phyloP scores from a whole-genome alignment of 2,888 invertebrate species.

The Trichopoda pennipes region DNA sequence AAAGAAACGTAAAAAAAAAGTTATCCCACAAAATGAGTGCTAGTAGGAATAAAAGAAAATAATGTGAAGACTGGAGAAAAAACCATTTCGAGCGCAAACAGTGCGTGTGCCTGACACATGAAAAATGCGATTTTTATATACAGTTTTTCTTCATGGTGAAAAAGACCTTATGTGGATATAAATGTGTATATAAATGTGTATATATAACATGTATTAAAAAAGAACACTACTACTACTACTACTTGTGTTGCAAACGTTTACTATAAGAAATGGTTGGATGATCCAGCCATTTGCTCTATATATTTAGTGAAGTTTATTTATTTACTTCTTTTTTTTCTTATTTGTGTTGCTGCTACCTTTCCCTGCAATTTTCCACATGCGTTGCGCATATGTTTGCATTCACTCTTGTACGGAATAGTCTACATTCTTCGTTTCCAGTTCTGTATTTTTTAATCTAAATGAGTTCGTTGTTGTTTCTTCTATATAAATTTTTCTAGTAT shows the following conservation, averaged over 20 bases:
- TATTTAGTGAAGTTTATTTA: slow-evolving; percentile 30
- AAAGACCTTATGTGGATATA: neutral
- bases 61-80: slow-evolving; percentile 16
- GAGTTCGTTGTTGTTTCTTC: neutral
- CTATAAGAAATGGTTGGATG: slow-evolving; percentile 5
- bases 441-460: neutral
- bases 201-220: too few species aligned
- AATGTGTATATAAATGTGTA: too few species aligned
- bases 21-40: slow-evolving; percentile 60
- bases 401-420: slow-evolving; percentile 28
- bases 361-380: slow-evolving; percentile 35
- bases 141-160: neutral
- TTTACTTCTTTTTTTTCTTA: neutral
- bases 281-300: slow-evolving; percentile 49
- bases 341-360: neutral
- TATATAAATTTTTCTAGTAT: neutral
- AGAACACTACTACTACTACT: too few species aligned
- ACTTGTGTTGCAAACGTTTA: neutral
- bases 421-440: slow-evolving; percentile 14
- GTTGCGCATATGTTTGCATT: slow-evolving; percentile 29
- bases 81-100: slow-evolving; percentile 62
- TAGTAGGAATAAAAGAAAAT: slow-evolving; percentile 54
- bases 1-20: slow-evolving; percentile 47
- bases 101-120: slow-evolving; percentile 77
- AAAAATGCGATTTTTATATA: slow-evolving; percentile 51